phyloP scores from a whole-genome alignment of 2,113 vertebrate genomes.

The Datnioides undecimradiatus region DNA sequence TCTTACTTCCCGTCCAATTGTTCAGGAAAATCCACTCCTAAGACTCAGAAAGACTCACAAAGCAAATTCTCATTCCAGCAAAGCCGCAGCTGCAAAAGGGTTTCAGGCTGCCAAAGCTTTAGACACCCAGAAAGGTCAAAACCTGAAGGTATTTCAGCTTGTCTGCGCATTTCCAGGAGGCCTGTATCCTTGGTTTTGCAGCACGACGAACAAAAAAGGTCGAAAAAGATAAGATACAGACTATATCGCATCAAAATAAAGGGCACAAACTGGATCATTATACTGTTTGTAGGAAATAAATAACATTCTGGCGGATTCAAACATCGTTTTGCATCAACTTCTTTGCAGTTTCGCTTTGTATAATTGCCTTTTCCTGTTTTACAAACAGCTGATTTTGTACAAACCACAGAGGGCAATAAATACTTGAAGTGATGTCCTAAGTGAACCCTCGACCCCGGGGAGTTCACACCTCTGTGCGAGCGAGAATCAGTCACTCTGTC shows the following conservation, averaged over 20 bases:
- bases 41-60: not conserved
- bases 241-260: not conserved
- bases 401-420: not conserved
- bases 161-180: not conserved
- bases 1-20: not conserved
- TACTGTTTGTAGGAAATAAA: not conserved
- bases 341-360: too few relatives aligned
- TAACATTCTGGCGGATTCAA: too few relatives aligned
- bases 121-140: not conserved
- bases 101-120: not conserved
- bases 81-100: slow-evolving; percentile 11
- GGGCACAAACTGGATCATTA: too few relatives aligned
- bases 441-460: not conserved
- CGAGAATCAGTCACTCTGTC: slow-evolving; percentile 7
- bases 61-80: not conserved
- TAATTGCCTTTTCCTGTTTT: not conserved
- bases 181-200: not conserved
- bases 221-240: not conserved
- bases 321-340: too few relatives aligned
- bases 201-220: slow-evolving; percentile 8
- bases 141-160: not conserved
- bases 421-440: not conserved
- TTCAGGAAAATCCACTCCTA: not conserved
- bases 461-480: not conserved
- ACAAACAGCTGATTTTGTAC: not conserved